Evolutionary conservation across 2,888 invertebrate genomes (phyloP).

Genomic region (Drosophila ustulata): DNA sequence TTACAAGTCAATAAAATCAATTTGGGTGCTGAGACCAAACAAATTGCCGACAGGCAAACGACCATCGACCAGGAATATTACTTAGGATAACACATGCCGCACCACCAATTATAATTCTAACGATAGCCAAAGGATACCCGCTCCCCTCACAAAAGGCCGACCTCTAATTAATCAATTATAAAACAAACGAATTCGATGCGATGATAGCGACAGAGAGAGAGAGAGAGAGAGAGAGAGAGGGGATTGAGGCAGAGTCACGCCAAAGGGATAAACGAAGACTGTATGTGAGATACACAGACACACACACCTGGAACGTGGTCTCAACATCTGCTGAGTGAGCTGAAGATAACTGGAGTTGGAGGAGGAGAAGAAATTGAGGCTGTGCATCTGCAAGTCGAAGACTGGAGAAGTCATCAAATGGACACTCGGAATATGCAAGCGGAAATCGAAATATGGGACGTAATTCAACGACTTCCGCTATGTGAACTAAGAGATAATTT

Average conservation of each 20-base stretch:
- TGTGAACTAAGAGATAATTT: no score
- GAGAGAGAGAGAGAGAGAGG: conserved; percentile 9
- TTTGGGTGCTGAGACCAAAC: conserved; percentile 64
- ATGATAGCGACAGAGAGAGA: conserved; percentile 35
- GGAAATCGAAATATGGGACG: background rate
- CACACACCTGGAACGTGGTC: conserved; percentile 35
- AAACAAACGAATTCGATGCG: conserved; percentile 75
- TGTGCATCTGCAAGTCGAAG: background rate
- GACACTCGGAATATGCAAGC: background rate
- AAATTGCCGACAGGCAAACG: conserved; percentile 55
- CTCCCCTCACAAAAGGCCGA: conserved; percentile 70
- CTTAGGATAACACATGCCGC: conserved; percentile 81
- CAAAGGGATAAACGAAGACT: conserved; percentile 62
- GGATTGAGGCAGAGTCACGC: conserved; percentile 15
- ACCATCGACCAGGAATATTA: conserved; percentile 54
- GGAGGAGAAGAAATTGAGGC: background rate
- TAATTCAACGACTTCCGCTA: background rate
- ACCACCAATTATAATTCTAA: conserved; percentile 80
- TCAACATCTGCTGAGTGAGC: conserved; percentile 37
- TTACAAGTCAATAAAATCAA: conserved; percentile 80
- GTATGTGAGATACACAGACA: conserved; percentile 15
- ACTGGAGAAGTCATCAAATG: background rate
- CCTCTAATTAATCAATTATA: conserved; percentile 84
- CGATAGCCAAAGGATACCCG: conserved; percentile 54
- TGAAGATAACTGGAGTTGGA: conserved; percentile 1